Evolutionary conservation across 2,888 invertebrate species (phyloP), one percentile per base, ranked within the genome.

Genomic region (Merodon equestris): DNA sequence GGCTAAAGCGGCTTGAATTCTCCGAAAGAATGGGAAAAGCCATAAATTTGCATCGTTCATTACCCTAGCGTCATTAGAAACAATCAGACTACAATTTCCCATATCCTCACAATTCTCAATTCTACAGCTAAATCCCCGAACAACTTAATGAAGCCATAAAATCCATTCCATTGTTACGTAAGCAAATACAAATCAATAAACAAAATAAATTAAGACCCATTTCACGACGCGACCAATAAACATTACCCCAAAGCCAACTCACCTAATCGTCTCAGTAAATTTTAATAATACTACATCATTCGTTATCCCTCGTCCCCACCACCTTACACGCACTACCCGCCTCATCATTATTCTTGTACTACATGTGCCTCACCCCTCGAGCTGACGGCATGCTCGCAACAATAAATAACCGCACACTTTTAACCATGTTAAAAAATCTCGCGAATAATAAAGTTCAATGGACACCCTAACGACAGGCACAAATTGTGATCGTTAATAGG

Each of bases 381-480:
- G 61, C 42, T 15, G 47, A 13, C 48, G 34, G 12, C 14, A 38
- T 47, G 9, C 27, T 42, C 34, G 67, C 74, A 64, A 70, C 74
- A 79, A 79, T 70, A 79, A 77, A 77, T 77, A 73, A 77, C 68
- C 79, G 64, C 74, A 79, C 64, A 63, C 51, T 74, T 79, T 79
- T 70, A 79, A 73, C 68, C 64, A 58, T 66, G 79, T 70, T 74
- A 79, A 79, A 79, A 74, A 79, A 79, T 79, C 74, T 68, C 64
- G 66, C 10, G n/a, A 73, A 73, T 73, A 79, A 74, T 70, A 73
- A 79, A 79, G 63, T 79, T 74, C 68, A 74, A 79, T 79, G 74
- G 70, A 79, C 79, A 79, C 60, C 74, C 79, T 79, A 60, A 79
- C 54, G 79, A 79, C 79, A 79, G 74, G 63, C 70, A 79, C 74